These are phyloP conservation scores for Maniola hyperantus DNA, from an alignment of 2,888 invertebrate species.

Conservation along the genomic window DNA sequence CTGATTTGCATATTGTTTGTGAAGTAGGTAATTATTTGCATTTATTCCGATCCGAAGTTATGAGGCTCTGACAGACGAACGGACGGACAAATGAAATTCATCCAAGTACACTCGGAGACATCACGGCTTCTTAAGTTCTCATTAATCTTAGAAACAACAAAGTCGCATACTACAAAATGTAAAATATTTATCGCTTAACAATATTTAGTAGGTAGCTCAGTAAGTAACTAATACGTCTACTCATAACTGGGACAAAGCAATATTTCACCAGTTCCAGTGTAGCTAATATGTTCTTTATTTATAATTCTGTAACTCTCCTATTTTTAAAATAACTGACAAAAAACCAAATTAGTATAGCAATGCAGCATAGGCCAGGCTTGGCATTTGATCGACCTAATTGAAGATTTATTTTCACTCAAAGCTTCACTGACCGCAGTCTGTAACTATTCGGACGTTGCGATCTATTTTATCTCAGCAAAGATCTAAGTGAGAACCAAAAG, in stretches of 20 bases:
- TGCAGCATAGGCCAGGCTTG: conserved; percentile 58
- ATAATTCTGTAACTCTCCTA: conserved; percentile 8
- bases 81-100: too few species aligned
- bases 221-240: neutral
- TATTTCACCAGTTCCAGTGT: neutral
- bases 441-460: conserved; percentile 71
- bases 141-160: too few species aligned
- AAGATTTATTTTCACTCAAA: conserved; percentile 76
- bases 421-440: conserved; percentile 65
- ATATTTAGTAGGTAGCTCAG: neutral
- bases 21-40: too few species aligned
- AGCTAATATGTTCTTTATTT: neutral
- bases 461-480: conserved; percentile 77
- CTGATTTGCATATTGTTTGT: too few species aligned
- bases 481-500: conserved; percentile 73
- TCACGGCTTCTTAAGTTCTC: too few species aligned
- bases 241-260: neutral
- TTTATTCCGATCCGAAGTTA: too few species aligned
- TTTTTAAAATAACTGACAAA: conserved; percentile 17
- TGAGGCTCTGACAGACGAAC: too few species aligned
- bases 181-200: neutral
- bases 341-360: conserved; percentile 25
- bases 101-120: too few species aligned
- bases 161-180: too few species aligned
- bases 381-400: conserved; percentile 81